Evolutionary conservation across 2,797 vertebrate genomes (phyloP).

Genomic region (Sciurus carolinensis): DNA sequence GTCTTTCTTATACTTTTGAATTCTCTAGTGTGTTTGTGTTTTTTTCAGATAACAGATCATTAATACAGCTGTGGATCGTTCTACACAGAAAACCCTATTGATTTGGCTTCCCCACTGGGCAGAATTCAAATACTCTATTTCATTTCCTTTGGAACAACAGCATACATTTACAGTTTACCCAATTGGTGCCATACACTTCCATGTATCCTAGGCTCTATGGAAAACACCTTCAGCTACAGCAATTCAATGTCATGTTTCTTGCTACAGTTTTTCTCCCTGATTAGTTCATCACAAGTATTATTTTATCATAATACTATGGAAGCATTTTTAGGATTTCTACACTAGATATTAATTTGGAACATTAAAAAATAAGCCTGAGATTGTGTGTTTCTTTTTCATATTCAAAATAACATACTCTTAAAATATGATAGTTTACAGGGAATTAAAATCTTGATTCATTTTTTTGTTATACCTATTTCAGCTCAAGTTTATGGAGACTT

Average conservation of each 20-base stretch:
- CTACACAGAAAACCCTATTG: not conserved
- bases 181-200: not conserved
- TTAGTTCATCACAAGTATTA: not conserved
- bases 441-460: not conserved
- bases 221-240: not conserved
- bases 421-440: not conserved
- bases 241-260: constrained; percentile 14
- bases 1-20: not conserved
- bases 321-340: not conserved
- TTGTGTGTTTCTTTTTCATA: not conserved
- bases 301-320: not conserved
- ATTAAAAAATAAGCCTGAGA: not conserved
- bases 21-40: not conserved
- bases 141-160: not conserved
- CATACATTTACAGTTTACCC: not conserved
- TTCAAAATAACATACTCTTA: not conserved
- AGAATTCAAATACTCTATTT: constrained; percentile 27
- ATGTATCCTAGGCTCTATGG: not conserved
- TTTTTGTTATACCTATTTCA: not conserved
- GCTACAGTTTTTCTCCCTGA: not conserved
- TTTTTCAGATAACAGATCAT: not conserved
- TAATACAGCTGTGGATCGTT: not conserved
- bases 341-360: not conserved
- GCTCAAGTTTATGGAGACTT: not conserved
- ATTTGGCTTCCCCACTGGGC: not conserved